Evolutionary conservation across 2,797 vertebrate species (phyloP).

Genomic region (Aeoliscus strigatus): DNA sequence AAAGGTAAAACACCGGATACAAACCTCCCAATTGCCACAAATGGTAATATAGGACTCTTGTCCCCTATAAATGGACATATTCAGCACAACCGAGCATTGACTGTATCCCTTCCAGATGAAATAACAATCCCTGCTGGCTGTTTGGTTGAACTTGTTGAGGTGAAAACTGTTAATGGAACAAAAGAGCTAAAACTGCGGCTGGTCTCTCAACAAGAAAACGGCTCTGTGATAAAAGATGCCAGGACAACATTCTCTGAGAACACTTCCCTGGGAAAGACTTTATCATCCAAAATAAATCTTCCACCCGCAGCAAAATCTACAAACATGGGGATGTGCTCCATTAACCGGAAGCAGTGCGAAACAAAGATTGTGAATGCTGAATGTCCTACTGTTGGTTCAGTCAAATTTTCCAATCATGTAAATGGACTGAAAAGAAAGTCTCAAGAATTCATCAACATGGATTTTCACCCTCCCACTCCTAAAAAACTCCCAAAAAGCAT

Average conservation of each 20-base stretch:
- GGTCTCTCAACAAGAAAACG: constrained; percentile 66
- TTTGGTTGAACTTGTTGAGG: constrained; percentile 87
- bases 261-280: constrained; percentile 36
- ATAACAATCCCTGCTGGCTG: constrained; percentile 88
- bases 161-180: constrained; percentile 87
- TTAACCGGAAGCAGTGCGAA: constrained; percentile 45
- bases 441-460: constrained; percentile 52
- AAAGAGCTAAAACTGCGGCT: constrained; percentile 88
- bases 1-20: constrained; percentile 44
- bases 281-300: constrained; percentile 51
- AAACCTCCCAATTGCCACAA: constrained; percentile 35
- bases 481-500: constrained; percentile 46
- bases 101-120: constrained; percentile 85
- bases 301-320: constrained; percentile 30
- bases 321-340: constrained; percentile 30
- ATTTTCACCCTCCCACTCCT: constrained; percentile 25
- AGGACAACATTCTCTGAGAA: constrained; percentile 35
- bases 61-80: constrained; percentile 79
- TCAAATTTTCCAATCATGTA: constrained; percentile 20
- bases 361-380: constrained; percentile 29
- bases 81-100: constrained; percentile 85
- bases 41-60: constrained; percentile 78
- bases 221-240: constrained; percentile 50
- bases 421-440: constrained; percentile 39
- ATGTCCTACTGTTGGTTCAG: constrained; percentile 9